These are phyloP conservation scores for Lagothrix lagotricha DNA, from an alignment of 2,797 vertebrate genomes.

Conservation along the genomic window DNA sequence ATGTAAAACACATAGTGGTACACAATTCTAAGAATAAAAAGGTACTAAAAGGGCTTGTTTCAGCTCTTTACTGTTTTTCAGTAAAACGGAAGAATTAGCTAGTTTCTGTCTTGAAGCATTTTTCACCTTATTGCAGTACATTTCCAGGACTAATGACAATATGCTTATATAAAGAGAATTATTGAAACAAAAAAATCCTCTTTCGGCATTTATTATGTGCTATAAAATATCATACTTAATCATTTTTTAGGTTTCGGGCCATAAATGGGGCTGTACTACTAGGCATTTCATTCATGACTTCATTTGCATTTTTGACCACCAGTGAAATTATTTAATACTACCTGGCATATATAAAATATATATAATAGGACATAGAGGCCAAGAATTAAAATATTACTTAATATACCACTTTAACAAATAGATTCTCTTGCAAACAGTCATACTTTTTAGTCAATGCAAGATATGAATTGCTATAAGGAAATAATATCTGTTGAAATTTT, in stretches of 20 bases:
- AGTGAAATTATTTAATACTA: background rate
- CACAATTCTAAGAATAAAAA: background rate
- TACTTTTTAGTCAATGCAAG: background rate
- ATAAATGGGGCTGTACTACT: background rate
- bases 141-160: background rate
- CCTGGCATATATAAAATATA: background rate
- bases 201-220: background rate
- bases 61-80: background rate
- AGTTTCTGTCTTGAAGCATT: background rate
- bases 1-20: background rate
- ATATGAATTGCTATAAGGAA: background rate
- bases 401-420: background rate
- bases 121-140: background rate
- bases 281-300: background rate
- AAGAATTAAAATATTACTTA: constrained; percentile 23
- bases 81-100: background rate
- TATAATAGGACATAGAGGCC: background rate
- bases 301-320: background rate
- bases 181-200: background rate
- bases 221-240: background rate
- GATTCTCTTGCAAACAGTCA: background rate
- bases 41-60: background rate
- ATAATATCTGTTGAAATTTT: background rate
- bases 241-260: background rate
- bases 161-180: background rate